phyloP scores from a whole-genome alignment of 1,140 invertebrate genomes.

The Geopemphigus sp. region DNA sequence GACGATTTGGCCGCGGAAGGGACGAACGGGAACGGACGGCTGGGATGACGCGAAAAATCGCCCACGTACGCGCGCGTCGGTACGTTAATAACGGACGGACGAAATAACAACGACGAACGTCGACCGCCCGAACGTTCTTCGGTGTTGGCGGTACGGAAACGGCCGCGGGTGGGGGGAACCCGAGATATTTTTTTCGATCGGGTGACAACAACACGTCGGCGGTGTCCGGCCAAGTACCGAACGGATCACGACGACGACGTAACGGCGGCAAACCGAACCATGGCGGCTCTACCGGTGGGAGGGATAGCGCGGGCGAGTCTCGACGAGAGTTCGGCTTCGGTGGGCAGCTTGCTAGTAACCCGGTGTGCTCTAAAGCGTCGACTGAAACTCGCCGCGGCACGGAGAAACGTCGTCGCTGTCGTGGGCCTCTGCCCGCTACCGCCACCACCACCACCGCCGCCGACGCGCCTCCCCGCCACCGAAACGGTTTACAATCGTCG shows the following conservation, averaged over 20 bases:
- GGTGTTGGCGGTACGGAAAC: too few relatives aligned
- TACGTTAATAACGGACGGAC: too few relatives aligned
- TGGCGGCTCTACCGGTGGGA: not conserved
- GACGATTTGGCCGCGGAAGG: not conserved
- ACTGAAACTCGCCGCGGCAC: too few relatives aligned
- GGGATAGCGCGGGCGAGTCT: too few relatives aligned
- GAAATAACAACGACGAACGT: too few relatives aligned
- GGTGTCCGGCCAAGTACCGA: not conserved
- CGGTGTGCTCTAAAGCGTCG: not conserved
- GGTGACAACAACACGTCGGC: not conserved
- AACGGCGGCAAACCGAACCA: slow-evolving; percentile 1
- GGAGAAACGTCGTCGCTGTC: too few relatives aligned
- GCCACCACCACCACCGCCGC: not conserved
- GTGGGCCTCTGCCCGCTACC: too few relatives aligned
- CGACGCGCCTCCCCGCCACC: not conserved
- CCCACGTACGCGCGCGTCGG: too few relatives aligned
- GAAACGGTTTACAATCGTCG: too few relatives aligned
- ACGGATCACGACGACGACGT: not conserved
- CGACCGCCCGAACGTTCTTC: too few relatives aligned
- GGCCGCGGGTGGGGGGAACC: not conserved
- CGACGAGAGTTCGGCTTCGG: not conserved
- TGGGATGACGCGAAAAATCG: not conserved
- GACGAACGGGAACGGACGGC: not conserved
- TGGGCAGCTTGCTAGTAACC: not conserved
- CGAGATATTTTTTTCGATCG: not conserved